Evolutionary conservation across 2,113 vertebrate species (phyloP).

Genomic region (Pelmatolapia mariae): DNA sequence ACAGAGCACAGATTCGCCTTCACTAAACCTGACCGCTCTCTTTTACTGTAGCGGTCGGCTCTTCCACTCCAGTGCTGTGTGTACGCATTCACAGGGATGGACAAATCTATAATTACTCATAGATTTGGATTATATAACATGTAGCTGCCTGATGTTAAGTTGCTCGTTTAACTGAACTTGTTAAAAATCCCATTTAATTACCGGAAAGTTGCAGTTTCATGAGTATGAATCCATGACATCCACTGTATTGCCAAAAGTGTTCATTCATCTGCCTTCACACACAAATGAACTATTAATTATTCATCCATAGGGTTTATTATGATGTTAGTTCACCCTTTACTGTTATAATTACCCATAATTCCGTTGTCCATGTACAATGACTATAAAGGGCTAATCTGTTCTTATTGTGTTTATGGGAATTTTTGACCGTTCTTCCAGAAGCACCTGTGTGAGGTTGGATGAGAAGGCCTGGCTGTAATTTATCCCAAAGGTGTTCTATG

Average conservation of each 20-base stretch:
- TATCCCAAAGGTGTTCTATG: neutral
- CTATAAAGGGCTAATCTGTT: neutral
- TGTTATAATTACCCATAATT: neutral
- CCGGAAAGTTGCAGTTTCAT: neutral
- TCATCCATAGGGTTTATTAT: neutral
- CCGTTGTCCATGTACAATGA: fast-evolving
- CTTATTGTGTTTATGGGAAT: neutral
- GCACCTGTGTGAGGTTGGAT: neutral
- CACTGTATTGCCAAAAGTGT: neutral
- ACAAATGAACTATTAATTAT: neutral
- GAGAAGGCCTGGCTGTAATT: neutral
- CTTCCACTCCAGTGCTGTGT: neutral
- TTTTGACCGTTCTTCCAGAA: neutral
- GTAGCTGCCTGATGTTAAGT: neutral
- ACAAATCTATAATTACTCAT: neutral
- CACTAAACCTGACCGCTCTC: neutral
- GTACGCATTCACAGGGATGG: neutral
- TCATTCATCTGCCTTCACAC: neutral
- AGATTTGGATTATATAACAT: neutral
- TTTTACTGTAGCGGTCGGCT: neutral
- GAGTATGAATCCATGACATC: neutral
- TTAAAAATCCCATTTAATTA: neutral
- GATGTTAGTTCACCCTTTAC: neutral
- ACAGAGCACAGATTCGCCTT: neutral
- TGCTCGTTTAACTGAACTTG: neutral